These are phyloP conservation scores for Tragelaphus scriptus DNA, from an alignment of 2,113 vertebrate genomes.

Conservation along the genomic window DNA sequence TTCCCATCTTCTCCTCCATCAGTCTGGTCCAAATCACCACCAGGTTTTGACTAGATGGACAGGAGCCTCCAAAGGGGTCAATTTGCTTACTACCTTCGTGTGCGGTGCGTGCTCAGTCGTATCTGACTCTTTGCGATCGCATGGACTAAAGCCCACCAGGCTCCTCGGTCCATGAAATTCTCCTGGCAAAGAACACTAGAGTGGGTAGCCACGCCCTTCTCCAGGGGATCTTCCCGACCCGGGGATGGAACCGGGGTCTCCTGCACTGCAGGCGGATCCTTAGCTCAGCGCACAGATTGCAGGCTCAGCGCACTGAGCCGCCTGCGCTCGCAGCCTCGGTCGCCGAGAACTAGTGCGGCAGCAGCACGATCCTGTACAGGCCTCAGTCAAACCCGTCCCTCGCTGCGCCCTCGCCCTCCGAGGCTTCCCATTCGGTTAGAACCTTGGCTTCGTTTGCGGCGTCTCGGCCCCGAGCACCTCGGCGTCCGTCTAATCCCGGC, in stretches of 20 bases:
- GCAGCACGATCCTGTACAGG: background rate
- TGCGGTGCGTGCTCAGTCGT: background rate
- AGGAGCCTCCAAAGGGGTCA: background rate
- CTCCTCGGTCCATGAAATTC: background rate
- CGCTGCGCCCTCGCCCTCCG: fast-evolving
- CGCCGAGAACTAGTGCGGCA: fast-evolving
- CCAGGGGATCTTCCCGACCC: background rate
- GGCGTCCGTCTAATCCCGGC: fast-evolving
- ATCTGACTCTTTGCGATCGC: background rate
- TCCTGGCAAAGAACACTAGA: background rate
- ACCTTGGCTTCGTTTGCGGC: background rate
- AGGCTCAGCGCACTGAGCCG: background rate
- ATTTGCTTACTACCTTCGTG: background rate
- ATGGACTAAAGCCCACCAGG: background rate
- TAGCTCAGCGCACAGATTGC: too few species aligned
- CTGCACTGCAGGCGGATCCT: background rate
- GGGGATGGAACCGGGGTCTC: background rate
- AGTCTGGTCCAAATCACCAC: background rate
- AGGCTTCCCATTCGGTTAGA: background rate
- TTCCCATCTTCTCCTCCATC: background rate
- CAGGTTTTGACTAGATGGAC: fast-evolving
- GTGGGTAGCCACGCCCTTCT: background rate
- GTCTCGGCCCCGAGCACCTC: fast-evolving
- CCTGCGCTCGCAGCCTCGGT: background rate
- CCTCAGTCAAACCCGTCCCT: background rate